These are phyloP conservation scores for Mionectes olivaceus DNA, from an alignment of 2,797 vertebrate species.

Conservation along the genomic window DNA sequence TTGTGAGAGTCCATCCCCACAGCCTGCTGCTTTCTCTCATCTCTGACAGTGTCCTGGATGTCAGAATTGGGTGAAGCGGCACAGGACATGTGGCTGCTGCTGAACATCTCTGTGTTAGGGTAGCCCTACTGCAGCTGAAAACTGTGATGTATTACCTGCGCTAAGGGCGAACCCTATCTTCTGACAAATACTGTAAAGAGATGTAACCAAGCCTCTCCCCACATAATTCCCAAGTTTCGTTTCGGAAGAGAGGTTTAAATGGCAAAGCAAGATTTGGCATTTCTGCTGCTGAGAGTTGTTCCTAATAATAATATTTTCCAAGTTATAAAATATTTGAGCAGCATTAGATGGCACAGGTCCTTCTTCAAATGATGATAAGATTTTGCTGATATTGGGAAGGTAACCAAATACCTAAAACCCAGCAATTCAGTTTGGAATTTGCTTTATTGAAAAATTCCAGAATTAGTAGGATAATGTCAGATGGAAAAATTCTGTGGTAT, in stretches of 20 bases:
- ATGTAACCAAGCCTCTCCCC: not conserved
- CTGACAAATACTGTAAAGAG: not conserved
- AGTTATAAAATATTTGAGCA: not conserved
- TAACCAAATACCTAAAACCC: not conserved
- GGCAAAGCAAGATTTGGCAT: not conserved
- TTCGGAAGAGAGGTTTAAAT: not conserved
- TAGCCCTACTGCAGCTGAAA: not conserved
- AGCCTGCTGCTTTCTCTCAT: not conserved
- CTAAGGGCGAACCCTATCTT: not conserved
- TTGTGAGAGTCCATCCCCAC: not conserved
- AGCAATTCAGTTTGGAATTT: not conserved
- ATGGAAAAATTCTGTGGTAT: not conserved
- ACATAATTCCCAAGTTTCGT: not conserved
- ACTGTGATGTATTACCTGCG: not conserved
- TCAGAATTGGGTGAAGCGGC: not conserved
- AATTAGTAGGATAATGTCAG: not conserved
- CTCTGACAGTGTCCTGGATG: not conserved
- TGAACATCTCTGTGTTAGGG: not conserved
- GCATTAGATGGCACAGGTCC: not conserved
- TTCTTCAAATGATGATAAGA: not conserved
- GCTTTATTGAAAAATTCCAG: not conserved
- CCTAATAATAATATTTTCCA: not conserved
- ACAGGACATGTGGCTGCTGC: fast-evolving
- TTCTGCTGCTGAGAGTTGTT: not conserved
- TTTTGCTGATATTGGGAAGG: not conserved